Base-by-base conservation (phyloP, 2,888 invertebrate species). In the Heliconius charithonia region DNA sequence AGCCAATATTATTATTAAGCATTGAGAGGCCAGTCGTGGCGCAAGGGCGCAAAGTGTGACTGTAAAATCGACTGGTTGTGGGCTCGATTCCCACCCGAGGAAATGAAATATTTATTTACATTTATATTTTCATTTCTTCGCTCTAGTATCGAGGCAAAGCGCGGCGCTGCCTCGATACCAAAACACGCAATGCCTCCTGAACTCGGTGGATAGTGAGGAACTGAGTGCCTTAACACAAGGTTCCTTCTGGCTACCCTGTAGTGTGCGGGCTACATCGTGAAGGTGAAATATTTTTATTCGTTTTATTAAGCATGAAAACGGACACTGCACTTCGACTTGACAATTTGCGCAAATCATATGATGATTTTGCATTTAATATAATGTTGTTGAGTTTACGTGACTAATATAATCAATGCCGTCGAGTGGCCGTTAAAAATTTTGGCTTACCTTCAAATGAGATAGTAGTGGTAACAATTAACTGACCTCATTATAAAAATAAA, bases 391-490 rank as follows among this genome's bases (percentile, higher is more conserved):
- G 63, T 32, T 75, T 56, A 66, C 75, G 71, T 76, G 59, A 78
- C 73, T 51, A 72, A 71, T 65, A 37, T 63, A 72, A 80, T 66
- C 75, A 82, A 81, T 81, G 80, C 75, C 78, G 62, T 77, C 82
- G 73, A 81, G 81, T 83, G 83, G 86, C 86, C 86, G 84, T 87
- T 84, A 25, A 86, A 86, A 87, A 87, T 87, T 87, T 85, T 80
- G 80, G 56, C 71, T 85, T 85, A 83, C 89, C 88, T 89, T 87
- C 86, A 84, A 82, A 71, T 84, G 81, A 69, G 65, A 75, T 69
- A 67, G 51, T 79, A 41, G 51, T 65, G 37, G 51, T 76, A 76
- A 71, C 32, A 71, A 32, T 65, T 77, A 77, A 51, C 29, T 71
- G 51, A 62, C 76, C 70, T 76, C 59, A 70, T 70, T 62, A 70